Evolutionary conservation across 2,888 invertebrate genomes (phyloP).

Genomic region (Malthinus seriepunctatus): DNA sequence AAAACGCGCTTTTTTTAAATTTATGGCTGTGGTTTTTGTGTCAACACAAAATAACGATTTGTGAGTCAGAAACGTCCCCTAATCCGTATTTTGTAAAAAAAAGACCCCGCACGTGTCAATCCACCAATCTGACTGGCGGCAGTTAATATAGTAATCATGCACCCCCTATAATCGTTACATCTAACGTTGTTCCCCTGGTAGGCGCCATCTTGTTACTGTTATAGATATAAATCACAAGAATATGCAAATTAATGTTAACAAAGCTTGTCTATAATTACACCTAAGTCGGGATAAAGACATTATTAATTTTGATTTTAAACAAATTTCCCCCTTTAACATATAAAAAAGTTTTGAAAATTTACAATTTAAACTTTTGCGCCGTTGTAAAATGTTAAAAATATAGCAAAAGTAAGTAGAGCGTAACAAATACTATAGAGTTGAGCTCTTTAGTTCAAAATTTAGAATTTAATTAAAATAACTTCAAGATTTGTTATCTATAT

Average conservation of each 20-base stretch:
- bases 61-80: slow-evolving; percentile 17
- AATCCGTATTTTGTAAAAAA: slow-evolving; percentile 22
- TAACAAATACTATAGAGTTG: too few species aligned
- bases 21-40: not conserved
- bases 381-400: too few species aligned
- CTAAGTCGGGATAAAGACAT: too few species aligned
- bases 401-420: too few species aligned
- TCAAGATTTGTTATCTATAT: too few species aligned
- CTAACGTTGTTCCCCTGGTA: slow-evolving; percentile 14
- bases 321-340: too few species aligned
- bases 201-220: slow-evolving; percentile 20
- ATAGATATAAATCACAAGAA: slow-evolving; percentile 8
- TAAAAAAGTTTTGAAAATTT: too few species aligned
- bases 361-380: too few species aligned
- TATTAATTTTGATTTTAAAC: too few species aligned
- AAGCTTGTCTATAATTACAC: too few species aligned
- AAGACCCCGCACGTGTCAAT: slow-evolving; percentile 19
- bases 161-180: slow-evolving; percentile 22
- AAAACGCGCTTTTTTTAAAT: not conserved
- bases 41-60: slow-evolving; percentile 1
- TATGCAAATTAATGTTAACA: slow-evolving; percentile 9
- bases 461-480: too few species aligned
- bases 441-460: too few species aligned
- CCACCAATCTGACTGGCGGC: slow-evolving; percentile 19
- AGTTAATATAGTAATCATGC: slow-evolving; percentile 23